A percentile compares a stretch with the other conserved stretches of the same genome.
These are phyloP conservation scores for Endomychus coccineus DNA, from an alignment of 2,888 invertebrate genomes.

Conservation along the genomic window DNA sequence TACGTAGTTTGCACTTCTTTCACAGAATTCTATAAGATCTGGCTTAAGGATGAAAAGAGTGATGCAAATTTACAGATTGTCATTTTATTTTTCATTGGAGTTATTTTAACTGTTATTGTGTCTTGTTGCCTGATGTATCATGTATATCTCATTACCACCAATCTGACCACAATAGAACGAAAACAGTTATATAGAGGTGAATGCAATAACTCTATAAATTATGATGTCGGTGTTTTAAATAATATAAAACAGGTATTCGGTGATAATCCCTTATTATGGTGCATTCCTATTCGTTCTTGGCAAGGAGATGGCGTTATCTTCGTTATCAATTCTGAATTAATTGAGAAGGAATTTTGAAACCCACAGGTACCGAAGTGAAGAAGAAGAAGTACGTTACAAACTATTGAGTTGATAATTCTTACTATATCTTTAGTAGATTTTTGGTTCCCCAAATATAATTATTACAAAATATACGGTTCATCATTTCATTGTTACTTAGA, in stretches of 20 bases:
- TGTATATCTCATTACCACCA: conserved; percentile 77
- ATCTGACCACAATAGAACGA: conserved; percentile 88
- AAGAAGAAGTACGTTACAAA: no score
- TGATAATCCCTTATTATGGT: conserved; percentile 69
- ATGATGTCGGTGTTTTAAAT: conserved; percentile 74
- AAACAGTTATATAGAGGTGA: conserved; percentile 85
- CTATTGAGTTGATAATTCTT: no score
- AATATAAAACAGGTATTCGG: conserved; percentile 97
- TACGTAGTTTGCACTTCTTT: conserved; percentile 74
- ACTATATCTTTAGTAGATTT: no score
- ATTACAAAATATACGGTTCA: no score
- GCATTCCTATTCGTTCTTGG: conserved; percentile 82
- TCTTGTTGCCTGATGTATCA: conserved; percentile 90
- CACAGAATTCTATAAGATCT: conserved; percentile 76
- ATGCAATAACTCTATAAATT: conserved; percentile 87
- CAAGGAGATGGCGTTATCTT: conserved; percentile 42
- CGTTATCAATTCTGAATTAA: no score
- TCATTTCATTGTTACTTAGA: no score
- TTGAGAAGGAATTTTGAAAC: no score
- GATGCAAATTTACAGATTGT: conserved; percentile 81
- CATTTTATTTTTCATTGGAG: conserved; percentile 87
- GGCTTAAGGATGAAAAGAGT: conserved; percentile 68
- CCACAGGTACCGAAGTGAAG: no score
- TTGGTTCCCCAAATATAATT: no score
- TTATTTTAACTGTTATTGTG: conserved; percentile 90